Base-by-base conservation (phyloP, 2,797 vertebrate genomes). In the Nothura maculosa region DNA sequence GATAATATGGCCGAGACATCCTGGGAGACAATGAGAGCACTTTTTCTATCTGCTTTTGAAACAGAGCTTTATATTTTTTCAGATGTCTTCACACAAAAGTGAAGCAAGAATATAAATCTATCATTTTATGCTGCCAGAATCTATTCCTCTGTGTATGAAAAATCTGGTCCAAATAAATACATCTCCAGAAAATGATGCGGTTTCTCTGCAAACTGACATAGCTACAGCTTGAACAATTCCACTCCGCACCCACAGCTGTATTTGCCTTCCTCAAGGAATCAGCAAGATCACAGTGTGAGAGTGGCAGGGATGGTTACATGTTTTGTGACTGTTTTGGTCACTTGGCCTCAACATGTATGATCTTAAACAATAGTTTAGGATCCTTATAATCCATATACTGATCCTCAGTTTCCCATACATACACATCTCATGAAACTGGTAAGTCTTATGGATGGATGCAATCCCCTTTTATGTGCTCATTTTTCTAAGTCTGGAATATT, bases 391-490 rank as follows among this genome's bases (percentile, higher is more conserved):
- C 38, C 38, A 38, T 38, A 38, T 38, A 12, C 10, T 21, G 5
- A 14, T 27, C 45, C 2, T 3, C 1, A 0, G 4, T 5, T 55
- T 27, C 10, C 17, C 7, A 2, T 27, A 16, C 17, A 27, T 7
- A 38, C 8, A 24, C 6, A n/a, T 47, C 45, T 22, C 20, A 22
- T 47, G 21, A 22, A 12, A 0, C 9, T 48, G 30, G 79, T 52
- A 43, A 36, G 52, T 74, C 43, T 25, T 2, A 13, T 48, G 32
- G 15, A 11, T 54, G 9, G 16, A 28, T 22, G 45, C 6, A 45
- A 21, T n/a, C 10, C 4, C 30, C 19, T 48, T 78, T 60, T 32
- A 9, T 57, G 32, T 54, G 6, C 30, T 63, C 3, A 12, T 48
- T 63, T 54, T 21, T 1, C 7, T 22, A 57, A 73, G 13, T 30